phyloP scores from a whole-genome alignment of 2,888 invertebrate genomes.

The Acronicta aceris region DNA sequence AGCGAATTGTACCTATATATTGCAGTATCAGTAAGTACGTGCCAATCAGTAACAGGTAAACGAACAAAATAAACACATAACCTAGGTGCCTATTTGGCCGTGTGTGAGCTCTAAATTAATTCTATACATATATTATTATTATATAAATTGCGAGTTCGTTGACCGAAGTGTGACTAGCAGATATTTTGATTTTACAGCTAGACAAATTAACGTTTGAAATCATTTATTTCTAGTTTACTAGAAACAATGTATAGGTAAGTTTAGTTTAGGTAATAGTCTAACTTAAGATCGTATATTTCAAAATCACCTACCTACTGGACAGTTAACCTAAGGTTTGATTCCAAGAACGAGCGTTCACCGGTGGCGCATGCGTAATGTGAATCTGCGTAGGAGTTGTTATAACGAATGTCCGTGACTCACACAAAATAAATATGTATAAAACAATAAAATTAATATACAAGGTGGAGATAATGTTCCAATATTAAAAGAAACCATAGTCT shows the following conservation, averaged over 20 bases:
- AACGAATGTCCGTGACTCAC: slow-evolving; percentile 51
- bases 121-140: slow-evolving; percentile 3
- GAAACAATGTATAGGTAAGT: background rate
- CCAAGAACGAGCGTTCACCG: slow-evolving; percentile 59
- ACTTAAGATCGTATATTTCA: background rate
- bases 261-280: background rate
- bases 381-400: slow-evolving; percentile 67
- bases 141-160: slow-evolving; percentile 23
- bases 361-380: slow-evolving; percentile 61
- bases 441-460: slow-evolving; percentile 15
- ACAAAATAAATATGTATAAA: slow-evolving; percentile 25
- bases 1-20: too few species aligned
- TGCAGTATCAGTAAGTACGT: too few species aligned
- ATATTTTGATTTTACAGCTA: slow-evolving; percentile 17
- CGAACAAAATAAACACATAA: too few species aligned
- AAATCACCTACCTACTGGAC: background rate
- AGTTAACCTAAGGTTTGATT: slow-evolving; percentile 46
- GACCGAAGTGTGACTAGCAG: slow-evolving; percentile 11
- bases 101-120: background rate
- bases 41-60: too few species aligned
- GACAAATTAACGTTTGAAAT: background rate
- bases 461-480: background rate
- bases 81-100: too few species aligned
- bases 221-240: background rate
- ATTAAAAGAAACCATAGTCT: too few species aligned